Evolutionary conservation across 1,140 invertebrate species (phyloP), one percentile per base, ranked within the genome.

Genomic region (Habropoda laboriosa): DNA sequence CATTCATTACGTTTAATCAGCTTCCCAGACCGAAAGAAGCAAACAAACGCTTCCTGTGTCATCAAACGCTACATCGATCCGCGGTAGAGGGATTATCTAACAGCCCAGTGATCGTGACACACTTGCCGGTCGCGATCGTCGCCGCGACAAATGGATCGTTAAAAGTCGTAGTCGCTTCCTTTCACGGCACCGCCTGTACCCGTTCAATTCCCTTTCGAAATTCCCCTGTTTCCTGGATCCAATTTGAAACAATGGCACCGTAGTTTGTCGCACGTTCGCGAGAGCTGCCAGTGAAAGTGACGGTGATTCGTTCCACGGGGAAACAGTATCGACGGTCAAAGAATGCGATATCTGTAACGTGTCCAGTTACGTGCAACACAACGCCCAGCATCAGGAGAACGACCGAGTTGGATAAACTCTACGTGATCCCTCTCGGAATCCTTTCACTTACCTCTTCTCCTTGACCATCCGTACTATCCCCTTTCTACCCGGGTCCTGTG

Each of bases 241-340:
- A 35, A 16, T 60, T 51, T 21, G 18, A 78, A 45, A 83, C 87
- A 85, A 88, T 89, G 85, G 40, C 0, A 30, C 16, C 18, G 53
- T 16, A 38, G 30, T 32, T 38, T 27, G 40, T 27, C 47, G 27
- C 3, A 7, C 27, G 7, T 21, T 13, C 16, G 5, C 42, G 27
- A 40, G 27, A 74, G 63, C 32, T 45, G 51, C 79, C 68, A 86
- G 89, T 90, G 90, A 91, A 91, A 91, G 89, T 89, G 79, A 75
- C 40, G 18, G 51, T 40, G 58, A 72, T 57, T 53, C 63, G 55
- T 80, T 77, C 58, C 38, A 35, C 21, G 10, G 47, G 60, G 71
- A 55, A 38, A 81, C 58, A 45, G 74, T 70, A 67, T 58, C 47
- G 42, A 45, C 45, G 58, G 64, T 82, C 78, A 76, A 79, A 78